phyloP scores from a whole-genome alignment of 2,888 invertebrate genomes.

The Torymus auratus region DNA sequence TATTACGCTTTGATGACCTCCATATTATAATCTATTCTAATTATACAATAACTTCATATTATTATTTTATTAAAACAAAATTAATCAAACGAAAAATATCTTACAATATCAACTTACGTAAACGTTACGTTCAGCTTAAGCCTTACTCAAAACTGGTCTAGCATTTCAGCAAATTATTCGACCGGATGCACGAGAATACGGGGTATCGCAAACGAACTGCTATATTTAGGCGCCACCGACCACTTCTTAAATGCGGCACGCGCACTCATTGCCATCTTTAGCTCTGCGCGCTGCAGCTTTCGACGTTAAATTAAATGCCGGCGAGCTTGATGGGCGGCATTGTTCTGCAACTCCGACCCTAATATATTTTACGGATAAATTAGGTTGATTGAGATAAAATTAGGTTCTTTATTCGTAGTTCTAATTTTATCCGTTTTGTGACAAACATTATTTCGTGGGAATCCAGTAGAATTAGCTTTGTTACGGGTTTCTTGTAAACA shows the following conservation, averaged over 20 bases:
- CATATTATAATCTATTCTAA: too few species aligned
- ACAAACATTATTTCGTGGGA: too few species aligned
- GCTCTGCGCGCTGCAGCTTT: constrained; percentile 9
- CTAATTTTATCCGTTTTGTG: too few species aligned
- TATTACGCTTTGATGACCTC: too few species aligned
- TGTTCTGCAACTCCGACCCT: constrained; percentile 2
- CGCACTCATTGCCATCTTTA: constrained; percentile 23
- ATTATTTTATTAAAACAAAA: too few species aligned
- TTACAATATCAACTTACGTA: too few species aligned
- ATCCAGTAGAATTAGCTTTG: too few species aligned
- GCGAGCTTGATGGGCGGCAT: constrained; percentile 7
- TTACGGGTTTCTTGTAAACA: too few species aligned
- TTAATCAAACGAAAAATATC: too few species aligned
- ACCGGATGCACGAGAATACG: constrained; percentile 48
- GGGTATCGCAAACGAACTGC: constrained; percentile 61
- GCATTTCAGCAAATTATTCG: constrained; percentile 31
- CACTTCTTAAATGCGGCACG: constrained; percentile 44
- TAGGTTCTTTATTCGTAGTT: neutral
- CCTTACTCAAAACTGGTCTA: constrained; percentile 9
- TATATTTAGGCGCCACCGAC: constrained; percentile 63
- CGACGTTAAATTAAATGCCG: constrained; percentile 52
- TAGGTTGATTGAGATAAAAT: constrained; percentile 9
- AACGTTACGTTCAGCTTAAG: neutral
- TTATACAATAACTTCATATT: too few species aligned
- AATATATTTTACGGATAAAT: constrained; percentile 5